Evolutionary conservation across 2,888 invertebrate genomes (phyloP).

Genomic region (Thalpophila matura): DNA sequence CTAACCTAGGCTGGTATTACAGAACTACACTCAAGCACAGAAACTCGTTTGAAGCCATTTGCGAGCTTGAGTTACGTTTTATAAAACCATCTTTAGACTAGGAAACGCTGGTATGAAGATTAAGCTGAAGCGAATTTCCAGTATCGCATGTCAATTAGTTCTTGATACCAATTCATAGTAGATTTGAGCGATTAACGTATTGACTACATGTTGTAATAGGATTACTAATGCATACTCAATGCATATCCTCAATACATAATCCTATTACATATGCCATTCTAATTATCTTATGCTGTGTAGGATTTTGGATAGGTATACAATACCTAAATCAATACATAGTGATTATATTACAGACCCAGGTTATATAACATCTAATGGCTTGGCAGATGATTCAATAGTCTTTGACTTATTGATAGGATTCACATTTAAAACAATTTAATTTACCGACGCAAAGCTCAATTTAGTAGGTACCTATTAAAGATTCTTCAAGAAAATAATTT

Average conservation of each 20-base stretch:
- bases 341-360: not conserved
- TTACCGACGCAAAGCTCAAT: too few relatives aligned
- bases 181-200: conserved; percentile 35
- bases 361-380: not conserved
- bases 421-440: too few relatives aligned
- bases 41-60: too few relatives aligned
- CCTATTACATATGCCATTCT: conserved; percentile 9
- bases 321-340: not conserved
- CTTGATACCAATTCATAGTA: conserved; percentile 13
- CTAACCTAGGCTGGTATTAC: too few relatives aligned
- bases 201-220: conserved; percentile 31
- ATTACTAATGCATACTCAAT: conserved; percentile 29
- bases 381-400: not conserved
- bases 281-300: not conserved
- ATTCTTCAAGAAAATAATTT: too few relatives aligned
- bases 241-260: conserved; percentile 41
- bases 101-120: not conserved
- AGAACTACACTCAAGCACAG: too few relatives aligned
- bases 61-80: too few relatives aligned
- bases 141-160: conserved; percentile 1
- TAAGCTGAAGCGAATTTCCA: not conserved
- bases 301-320: not conserved
- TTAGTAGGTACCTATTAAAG: too few relatives aligned
- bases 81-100: not conserved
- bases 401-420: too few relatives aligned